These are phyloP conservation scores for Phenganax subtilis DNA, from an alignment of 92 coral and sea anemone species.

Conservation along the genomic window DNA sequence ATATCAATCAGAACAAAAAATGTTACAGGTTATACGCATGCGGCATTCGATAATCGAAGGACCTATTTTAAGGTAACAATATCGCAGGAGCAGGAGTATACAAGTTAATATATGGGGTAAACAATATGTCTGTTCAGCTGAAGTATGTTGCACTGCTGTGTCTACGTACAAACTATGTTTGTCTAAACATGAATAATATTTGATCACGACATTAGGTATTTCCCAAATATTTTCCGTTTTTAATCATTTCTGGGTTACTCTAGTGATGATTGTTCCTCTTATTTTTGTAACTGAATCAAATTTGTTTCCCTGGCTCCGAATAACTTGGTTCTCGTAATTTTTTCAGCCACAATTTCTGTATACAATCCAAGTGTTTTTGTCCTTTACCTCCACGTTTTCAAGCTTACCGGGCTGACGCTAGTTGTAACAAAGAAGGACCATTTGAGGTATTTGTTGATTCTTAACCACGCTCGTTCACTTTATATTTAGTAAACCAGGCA, in stretches of 20 bases:
- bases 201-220: too few relatives aligned
- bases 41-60: neutral
- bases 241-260: too few relatives aligned
- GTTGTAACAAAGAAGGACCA: neutral
- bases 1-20: neutral
- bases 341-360: too few relatives aligned
- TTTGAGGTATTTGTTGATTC: neutral
- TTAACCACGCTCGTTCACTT: neutral
- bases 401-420: neutral
- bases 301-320: too few relatives aligned
- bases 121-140: neutral
- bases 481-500: slow-evolving; percentile 18
- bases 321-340: too few relatives aligned
- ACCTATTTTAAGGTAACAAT: neutral
- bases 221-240: too few relatives aligned
- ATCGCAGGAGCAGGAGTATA: too few relatives aligned
- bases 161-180: neutral
- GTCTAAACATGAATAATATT: too few relatives aligned
- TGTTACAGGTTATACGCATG: neutral
- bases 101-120: neutral
- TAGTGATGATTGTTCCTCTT: too few relatives aligned
- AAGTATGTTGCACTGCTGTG: neutral
- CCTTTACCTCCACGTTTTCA: neutral
- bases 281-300: too few relatives aligned
- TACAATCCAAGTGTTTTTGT: neutral